Percentiles rank a stretch among this genome's conserved stretches.
Conservation (phyloP, 2,888 invertebrate species). For the Leucozona laternaria region DNA sequence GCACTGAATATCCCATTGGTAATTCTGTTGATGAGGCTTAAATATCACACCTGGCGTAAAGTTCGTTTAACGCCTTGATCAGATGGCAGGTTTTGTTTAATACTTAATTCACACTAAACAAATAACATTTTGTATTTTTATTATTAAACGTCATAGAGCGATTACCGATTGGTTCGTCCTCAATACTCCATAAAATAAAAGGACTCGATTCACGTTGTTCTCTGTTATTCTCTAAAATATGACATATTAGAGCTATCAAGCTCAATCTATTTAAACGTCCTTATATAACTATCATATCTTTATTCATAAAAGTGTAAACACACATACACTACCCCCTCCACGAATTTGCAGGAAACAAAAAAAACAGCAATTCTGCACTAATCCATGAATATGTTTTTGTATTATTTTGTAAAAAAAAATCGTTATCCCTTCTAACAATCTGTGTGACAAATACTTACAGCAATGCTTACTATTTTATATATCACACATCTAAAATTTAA, state of each 20-base stretch:
- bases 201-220: not conserved
- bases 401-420: not conserved
- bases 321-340: not conserved
- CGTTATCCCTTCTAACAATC: constrained; percentile 58
- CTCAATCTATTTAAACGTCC: not conserved
- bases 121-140: too few species aligned
- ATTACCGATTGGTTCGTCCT: too few species aligned
- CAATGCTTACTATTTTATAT: constrained; percentile 49
- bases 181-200: not conserved
- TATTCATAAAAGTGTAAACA: not conserved
- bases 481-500: not conserved
- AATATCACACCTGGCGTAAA: too few species aligned
- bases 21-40: too few species aligned
- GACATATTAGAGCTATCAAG: not conserved
- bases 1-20: too few species aligned
- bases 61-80: too few species aligned
- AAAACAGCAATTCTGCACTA: not conserved
- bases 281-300: not conserved
- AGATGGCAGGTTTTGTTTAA: too few species aligned
- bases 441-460: constrained; percentile 76
- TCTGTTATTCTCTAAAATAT: not conserved
- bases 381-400: constrained; percentile 12
- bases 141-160: too few species aligned
- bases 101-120: too few species aligned
- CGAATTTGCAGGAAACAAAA: not conserved